Evolutionary conservation across 2,888 invertebrate species (phyloP).

Genomic region (Dusona sp.): DNA sequence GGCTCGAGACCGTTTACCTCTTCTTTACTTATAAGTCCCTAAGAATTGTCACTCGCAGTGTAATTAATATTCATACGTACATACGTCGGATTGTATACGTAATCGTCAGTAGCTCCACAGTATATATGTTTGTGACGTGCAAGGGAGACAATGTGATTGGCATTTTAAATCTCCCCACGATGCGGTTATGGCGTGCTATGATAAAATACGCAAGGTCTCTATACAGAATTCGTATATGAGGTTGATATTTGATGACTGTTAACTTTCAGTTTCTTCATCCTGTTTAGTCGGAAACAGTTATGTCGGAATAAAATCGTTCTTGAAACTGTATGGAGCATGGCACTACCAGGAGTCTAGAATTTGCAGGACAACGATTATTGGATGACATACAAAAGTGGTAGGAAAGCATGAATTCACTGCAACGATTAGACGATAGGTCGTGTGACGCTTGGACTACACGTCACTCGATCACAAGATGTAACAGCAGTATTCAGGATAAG

Average conservation of each 20-base stretch:
- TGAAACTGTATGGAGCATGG: constrained; percentile 76
- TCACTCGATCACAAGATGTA: constrained; percentile 1
- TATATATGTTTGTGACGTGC: neutral
- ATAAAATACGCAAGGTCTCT: neutral
- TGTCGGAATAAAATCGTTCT: constrained; percentile 68
- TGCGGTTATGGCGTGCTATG: neutral
- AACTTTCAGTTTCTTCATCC: neutral
- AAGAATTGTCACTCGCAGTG: constrained; percentile 82
- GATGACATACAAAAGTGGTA: constrained; percentile 84
- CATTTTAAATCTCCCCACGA: neutral
- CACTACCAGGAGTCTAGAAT: constrained; percentile 80
- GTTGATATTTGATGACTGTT: neutral
- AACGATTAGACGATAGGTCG: constrained; percentile 22
- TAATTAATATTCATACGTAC: constrained; percentile 84
- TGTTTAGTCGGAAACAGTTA: neutral
- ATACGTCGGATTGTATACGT: constrained; percentile 32
- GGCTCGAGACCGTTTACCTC: constrained; percentile 76
- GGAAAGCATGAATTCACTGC: constrained; percentile 81
- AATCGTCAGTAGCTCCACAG: constrained; percentile 12
- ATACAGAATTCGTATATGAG: neutral
- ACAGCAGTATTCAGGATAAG: neutral
- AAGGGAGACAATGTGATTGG: too few relatives aligned
- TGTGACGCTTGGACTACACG: neutral
- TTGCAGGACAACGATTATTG: constrained; percentile 78
- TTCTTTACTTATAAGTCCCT: constrained; percentile 78